Evolutionary conservation across 1,140 invertebrate genomes (phyloP).

Genomic region (Orchestia grillus): DNA sequence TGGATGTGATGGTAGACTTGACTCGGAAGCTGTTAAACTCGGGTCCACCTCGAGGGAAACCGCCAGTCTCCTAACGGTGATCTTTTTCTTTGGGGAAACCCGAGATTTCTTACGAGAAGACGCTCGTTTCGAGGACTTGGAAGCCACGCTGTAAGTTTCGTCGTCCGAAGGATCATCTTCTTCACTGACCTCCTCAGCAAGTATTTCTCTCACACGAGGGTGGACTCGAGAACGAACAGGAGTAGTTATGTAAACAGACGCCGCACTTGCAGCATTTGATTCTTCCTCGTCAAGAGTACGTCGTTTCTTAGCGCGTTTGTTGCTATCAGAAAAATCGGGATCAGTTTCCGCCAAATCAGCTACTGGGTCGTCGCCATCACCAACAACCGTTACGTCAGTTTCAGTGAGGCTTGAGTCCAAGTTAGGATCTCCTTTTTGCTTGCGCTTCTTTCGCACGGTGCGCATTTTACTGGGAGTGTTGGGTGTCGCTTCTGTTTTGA

Average conservation of each 20-base stretch:
- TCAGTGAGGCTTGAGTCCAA: constrained; percentile 58
- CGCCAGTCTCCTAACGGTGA: background rate
- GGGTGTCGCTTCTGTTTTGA: constrained; percentile 12
- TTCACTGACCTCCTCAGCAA: background rate
- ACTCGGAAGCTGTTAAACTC: background rate
- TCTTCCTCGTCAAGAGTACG: background rate
- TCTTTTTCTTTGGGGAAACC: background rate
- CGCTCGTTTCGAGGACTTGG: background rate
- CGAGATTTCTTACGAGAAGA: background rate
- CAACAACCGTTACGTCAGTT: background rate
- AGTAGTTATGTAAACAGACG: background rate
- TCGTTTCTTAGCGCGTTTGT: background rate
- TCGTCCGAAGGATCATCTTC: background rate
- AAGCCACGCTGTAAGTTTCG: constrained; percentile 13
- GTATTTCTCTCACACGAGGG: constrained; percentile 8
- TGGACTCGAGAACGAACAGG: constrained; percentile 12
- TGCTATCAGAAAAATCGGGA: background rate
- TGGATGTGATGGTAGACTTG: background rate
- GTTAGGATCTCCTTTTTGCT: constrained; percentile 63
- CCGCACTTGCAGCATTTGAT: background rate
- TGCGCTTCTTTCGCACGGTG: constrained; percentile 26
- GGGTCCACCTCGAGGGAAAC: background rate
- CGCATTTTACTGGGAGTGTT: background rate
- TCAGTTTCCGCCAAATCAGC: background rate
- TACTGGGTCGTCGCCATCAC: background rate